Base-by-base conservation (phyloP, 2,113 vertebrate genomes). In the Benitochromis conjunctus region DNA sequence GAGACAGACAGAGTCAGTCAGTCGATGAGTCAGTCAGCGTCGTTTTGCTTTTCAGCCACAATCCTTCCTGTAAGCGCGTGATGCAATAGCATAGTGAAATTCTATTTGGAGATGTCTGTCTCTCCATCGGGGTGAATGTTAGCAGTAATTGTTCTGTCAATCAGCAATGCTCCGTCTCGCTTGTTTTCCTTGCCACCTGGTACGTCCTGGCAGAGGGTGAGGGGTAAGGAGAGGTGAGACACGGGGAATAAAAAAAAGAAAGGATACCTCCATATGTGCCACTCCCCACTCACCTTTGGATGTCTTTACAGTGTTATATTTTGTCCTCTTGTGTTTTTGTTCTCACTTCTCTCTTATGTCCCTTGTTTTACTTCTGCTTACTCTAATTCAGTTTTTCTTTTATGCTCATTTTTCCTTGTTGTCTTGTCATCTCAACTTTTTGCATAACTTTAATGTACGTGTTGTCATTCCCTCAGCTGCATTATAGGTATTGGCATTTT, bases 101-200 rank as follows among this genome's bases (percentile, higher is more conserved):
- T 95, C 94, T 96, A 95, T 97, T 97, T 97, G 96, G 94, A 96
- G 93, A 95, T 94, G 94, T 96, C 95, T 92, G 91, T 94, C 92
- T 94, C 92, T 92, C 93, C 95, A 94, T 95, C 90, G 93, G 92
- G 91, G 93, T 92, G 88, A 95, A 92, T 96, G 89, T 93, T 96
- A 66, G 90, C 94, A 79, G 95, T 97, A 97, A 97, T 97, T 97
- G 97, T 96, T 94, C 95, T 97, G 97, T 97, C 97, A 97, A 91
- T 97, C 95, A 96, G 79, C 69, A 36, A 64, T 51, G 90, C 91
- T 94, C 95, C 89, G 81, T 94, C 94, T 95, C 94, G 93, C 96
- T 94, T 91, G 94, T 94, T 95, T 96, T 93, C 94, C 84, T 88
- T 88, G 90, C 91, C 92, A 95, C 94, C 94, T 92, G 94, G 95